Evolutionary conservation across 1,140 invertebrate genomes (phyloP).

Genomic region (Drosophila mauritiana): DNA sequence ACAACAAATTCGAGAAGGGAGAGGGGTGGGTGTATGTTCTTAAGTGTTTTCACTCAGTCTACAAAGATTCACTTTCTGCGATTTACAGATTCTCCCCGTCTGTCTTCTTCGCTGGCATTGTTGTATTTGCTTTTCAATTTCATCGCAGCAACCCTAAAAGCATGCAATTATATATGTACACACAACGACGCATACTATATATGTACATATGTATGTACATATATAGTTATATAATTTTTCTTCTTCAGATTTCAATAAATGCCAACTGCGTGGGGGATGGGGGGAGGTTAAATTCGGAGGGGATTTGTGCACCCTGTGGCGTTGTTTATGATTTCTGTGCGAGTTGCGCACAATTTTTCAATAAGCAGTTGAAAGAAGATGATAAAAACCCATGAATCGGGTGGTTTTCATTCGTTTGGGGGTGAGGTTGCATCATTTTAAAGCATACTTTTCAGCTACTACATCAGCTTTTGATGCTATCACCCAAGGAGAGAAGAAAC

Average conservation of each 20-base stretch:
- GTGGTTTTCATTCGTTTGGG: conserved; percentile 4
- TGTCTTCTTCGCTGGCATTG: conserved; percentile 17
- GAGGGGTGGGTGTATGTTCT: conserved; percentile 1
- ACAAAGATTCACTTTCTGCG: not conserved
- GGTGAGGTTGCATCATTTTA: conserved; percentile 28
- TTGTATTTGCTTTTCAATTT: conserved; percentile 67
- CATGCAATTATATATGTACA: conserved; percentile 62
- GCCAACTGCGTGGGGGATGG: conserved; percentile 34
- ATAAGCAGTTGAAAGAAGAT: conserved; percentile 63
- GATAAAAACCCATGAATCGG: conserved; percentile 25
- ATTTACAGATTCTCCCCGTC: conserved; percentile 4
- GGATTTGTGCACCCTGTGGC: conserved; percentile 52
- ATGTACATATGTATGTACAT: not conserved
- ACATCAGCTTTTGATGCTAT: conserved; percentile 39
- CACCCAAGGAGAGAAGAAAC: conserved; percentile 13
- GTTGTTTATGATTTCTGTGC: conserved; percentile 78
- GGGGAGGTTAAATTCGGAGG: too few species aligned
- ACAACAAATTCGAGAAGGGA: not conserved
- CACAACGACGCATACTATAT: not conserved
- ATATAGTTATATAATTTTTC: conserved; percentile 40
- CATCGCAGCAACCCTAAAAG: conserved; percentile 69
- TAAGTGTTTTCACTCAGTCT: conserved; percentile 24
- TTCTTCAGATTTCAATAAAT: conserved; percentile 76
- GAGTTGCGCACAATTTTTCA: conserved; percentile 72
- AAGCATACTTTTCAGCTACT: conserved; percentile 37